A percentile compares a stretch with the other conserved stretches of the same genome.
phyloP scores from a whole-genome alignment of 1,140 invertebrate genomes.

The Scaptomyza pallida region DNA sequence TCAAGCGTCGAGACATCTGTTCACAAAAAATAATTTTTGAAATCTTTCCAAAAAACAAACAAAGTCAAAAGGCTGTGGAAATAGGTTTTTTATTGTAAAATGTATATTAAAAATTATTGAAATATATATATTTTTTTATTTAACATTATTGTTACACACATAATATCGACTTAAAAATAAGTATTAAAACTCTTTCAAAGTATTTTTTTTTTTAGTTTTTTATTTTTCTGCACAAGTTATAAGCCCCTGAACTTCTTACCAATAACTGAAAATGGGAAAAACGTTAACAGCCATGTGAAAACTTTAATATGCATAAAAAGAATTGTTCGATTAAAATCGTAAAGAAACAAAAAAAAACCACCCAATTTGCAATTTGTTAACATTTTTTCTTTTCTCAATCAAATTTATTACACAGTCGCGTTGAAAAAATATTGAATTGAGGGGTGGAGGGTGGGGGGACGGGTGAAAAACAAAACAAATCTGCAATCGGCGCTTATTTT shows the following conservation, averaged over 20 bases:
- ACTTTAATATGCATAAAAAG: constrained; percentile 61
- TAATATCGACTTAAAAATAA: background rate
- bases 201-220: too few species aligned
- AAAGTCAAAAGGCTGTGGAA: background rate
- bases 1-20: constrained; percentile 22
- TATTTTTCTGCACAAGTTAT: too few species aligned
- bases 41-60: background rate
- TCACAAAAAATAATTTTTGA: constrained; percentile 7
- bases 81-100: background rate
- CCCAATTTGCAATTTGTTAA: constrained; percentile 75
- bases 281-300: constrained; percentile 45
- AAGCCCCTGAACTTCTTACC: too few species aligned
- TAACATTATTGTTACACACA: background rate
- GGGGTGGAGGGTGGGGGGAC: too few species aligned
- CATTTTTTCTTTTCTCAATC: constrained; percentile 71
- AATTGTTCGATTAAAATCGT: background rate
- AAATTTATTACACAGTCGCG: constrained; percentile 72
- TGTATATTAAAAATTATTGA: background rate
- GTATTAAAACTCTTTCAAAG: too few species aligned
- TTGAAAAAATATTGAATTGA: constrained; percentile 19
- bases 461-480: constrained; percentile 70
- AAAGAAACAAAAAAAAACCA: constrained; percentile 31
- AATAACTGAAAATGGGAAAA: too few species aligned
- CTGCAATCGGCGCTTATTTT: constrained; percentile 75
- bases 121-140: background rate